A percentile compares a stretch with the other conserved stretches of the same genome.
phyloP scores from a whole-genome alignment of 2,888 invertebrate species.

The Onthophagus sagittarius region DNA sequence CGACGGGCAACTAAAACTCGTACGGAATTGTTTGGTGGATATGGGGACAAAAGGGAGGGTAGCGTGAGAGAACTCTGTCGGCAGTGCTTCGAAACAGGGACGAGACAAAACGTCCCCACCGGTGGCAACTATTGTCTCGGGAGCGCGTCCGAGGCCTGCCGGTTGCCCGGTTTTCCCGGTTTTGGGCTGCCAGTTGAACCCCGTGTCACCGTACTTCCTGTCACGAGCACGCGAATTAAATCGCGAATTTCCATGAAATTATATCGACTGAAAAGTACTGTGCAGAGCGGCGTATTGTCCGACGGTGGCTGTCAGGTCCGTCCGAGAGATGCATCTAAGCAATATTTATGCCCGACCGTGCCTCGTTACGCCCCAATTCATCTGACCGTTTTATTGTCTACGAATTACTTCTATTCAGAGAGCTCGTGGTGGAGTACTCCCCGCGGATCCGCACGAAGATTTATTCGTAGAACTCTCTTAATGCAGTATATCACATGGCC shows the following conservation, averaged over 20 bases:
- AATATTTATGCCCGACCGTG: conserved; percentile 9
- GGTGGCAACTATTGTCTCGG: conserved; percentile 7
- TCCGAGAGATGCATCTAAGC: conserved; percentile 10
- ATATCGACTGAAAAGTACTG: conserved; percentile 42
- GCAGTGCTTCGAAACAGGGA: conserved; percentile 1
- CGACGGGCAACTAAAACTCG: neutral
- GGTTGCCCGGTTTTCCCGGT: neutral
- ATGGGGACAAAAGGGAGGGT: neutral
- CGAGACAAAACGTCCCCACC: neutral
- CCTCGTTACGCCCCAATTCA: conserved; percentile 5
- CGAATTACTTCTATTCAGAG: conserved; percentile 10
- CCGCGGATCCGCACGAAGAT: neutral
- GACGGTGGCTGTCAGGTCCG: neutral
- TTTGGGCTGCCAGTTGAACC: conserved; percentile 18
- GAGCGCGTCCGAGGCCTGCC: neutral
- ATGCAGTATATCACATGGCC: neutral
- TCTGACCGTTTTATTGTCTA: conserved; percentile 11
- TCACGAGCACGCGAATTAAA: conserved; percentile 42
- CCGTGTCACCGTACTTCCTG: conserved; percentile 40
- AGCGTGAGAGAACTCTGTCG: neutral
- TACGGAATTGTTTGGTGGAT: neutral
- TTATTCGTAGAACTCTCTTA: neutral
- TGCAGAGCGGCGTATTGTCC: conserved; percentile 6
- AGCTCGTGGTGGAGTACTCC: neutral
- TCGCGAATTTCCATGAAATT: conserved; percentile 43